These are phyloP conservation scores for Myrmophylax atrothorax DNA, from an alignment of 2,113 vertebrate species.

Conservation along the genomic window DNA sequence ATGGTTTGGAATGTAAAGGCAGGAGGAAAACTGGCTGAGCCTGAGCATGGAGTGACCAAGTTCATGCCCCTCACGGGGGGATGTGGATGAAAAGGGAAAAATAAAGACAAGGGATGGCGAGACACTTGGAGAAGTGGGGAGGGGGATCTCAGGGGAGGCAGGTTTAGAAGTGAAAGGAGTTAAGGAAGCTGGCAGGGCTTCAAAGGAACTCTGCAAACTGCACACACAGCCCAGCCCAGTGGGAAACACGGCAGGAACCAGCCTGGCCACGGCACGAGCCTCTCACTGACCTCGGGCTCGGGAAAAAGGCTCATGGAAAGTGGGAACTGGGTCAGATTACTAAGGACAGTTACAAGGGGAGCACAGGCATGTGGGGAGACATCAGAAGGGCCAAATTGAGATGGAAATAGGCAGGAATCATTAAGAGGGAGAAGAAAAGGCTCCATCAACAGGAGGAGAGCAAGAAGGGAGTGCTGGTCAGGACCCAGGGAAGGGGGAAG, in stretches of 20 bases:
- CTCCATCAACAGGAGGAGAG: neutral
- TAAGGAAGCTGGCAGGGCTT: neutral
- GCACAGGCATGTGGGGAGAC: neutral
- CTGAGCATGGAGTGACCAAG: fast-evolving
- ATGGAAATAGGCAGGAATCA: neutral
- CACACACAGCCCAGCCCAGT: neutral
- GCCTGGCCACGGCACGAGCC: neutral
- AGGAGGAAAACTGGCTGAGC: neutral
- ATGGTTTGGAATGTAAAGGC: fast-evolving
- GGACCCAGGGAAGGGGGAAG: neutral
- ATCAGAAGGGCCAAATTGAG: neutral
- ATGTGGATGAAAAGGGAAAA: neutral
- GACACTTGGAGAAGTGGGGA: fast-evolving
- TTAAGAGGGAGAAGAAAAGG: neutral
- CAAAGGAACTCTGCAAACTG: neutral
- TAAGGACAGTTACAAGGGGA: neutral
- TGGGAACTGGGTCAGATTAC: slow-evolving; percentile 43
- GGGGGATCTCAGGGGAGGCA: neutral
- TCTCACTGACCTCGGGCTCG: neutral
- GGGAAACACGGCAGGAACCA: neutral
- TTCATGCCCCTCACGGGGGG: fast-evolving
- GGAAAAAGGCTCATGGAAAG: neutral
- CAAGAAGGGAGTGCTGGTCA: neutral
- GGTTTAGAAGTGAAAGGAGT: neutral
- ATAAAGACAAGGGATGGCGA: fast-evolving